A percentile compares a stretch with the other conserved stretches of the same genome.
These are phyloP conservation scores for Rattus norvegicus DNA, from an alignment of 2,113 vertebrate genomes.

Conservation along the genomic window DNA sequence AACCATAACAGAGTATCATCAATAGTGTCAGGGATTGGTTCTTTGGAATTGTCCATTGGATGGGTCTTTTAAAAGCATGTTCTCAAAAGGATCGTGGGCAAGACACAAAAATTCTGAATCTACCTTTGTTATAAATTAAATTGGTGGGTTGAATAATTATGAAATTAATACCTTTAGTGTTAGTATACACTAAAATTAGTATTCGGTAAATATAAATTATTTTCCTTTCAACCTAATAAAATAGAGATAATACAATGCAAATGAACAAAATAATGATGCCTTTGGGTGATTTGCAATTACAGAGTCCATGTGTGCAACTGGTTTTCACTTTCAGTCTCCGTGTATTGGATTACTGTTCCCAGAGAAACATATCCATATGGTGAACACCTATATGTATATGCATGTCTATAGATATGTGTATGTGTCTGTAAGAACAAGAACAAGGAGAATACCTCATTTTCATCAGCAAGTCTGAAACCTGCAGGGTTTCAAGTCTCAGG, in stretches of 20 bases:
- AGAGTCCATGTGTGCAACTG: neutral
- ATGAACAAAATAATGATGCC: conserved; percentile 1
- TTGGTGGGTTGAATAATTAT: neutral
- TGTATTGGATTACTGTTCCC: neutral
- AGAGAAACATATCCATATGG: neutral
- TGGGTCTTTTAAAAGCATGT: neutral
- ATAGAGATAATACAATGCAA: neutral
- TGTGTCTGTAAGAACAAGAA: neutral
- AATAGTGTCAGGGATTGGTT: too few relatives aligned
- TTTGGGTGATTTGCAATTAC: neutral
- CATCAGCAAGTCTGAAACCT: neutral
- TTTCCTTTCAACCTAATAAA: conserved; percentile 16
- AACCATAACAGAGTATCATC: too few relatives aligned
- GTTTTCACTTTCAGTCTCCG: neutral
- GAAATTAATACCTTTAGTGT: neutral
- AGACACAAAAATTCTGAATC: conserved; percentile 29
- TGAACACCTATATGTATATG: neutral
- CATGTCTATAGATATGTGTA: neutral
- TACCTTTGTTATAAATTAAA: conserved; percentile 35
- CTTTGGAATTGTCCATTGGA: too few relatives aligned
- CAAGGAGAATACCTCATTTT: conserved; percentile 1
- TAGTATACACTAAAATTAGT: neutral
- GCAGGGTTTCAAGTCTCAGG: neutral
- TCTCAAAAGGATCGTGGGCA: conserved; percentile 26
- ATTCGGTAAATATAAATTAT: conserved; percentile 1